Evolutionary conservation across 2,888 invertebrate species (phyloP).

Genomic region (Dusona sp.): DNA sequence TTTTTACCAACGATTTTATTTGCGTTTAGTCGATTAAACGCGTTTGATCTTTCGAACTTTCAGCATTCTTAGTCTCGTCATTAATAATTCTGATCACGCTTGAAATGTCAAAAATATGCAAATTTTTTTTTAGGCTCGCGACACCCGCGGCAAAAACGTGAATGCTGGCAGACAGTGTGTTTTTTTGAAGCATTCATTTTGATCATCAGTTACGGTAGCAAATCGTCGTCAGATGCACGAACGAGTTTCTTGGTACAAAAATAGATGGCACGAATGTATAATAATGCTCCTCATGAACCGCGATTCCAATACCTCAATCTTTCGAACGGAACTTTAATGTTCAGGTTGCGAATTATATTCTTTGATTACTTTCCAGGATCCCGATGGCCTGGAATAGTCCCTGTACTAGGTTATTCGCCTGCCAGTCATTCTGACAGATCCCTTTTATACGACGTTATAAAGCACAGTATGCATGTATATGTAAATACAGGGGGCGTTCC

Average conservation of each 20-base stretch:
- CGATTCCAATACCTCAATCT: slow-evolving; percentile 54
- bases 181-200: neutral
- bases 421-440: slow-evolving; percentile 59
- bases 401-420: neutral
- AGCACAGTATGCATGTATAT: neutral
- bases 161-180: neutral
- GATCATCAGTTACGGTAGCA: slow-evolving; percentile 1
- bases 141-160: neutral
- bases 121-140: neutral
- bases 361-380: slow-evolving; percentile 3
- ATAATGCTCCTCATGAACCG: slow-evolving; percentile 9
- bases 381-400: slow-evolving; percentile 1
- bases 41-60: no score
- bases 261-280: neutral
- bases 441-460: slow-evolving; percentile 27
- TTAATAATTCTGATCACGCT: neutral
- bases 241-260: slow-evolving; percentile 3
- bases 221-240: neutral
- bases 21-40: no score
- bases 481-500: neutral
- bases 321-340: slow-evolving; percentile 64
- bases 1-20: no score
- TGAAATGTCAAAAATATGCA: neutral
- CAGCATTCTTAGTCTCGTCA: no score
- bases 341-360: slow-evolving; percentile 24